Conservation (phyloP, 2,113 vertebrate species). For the Syngnathus typhle region DNA sequence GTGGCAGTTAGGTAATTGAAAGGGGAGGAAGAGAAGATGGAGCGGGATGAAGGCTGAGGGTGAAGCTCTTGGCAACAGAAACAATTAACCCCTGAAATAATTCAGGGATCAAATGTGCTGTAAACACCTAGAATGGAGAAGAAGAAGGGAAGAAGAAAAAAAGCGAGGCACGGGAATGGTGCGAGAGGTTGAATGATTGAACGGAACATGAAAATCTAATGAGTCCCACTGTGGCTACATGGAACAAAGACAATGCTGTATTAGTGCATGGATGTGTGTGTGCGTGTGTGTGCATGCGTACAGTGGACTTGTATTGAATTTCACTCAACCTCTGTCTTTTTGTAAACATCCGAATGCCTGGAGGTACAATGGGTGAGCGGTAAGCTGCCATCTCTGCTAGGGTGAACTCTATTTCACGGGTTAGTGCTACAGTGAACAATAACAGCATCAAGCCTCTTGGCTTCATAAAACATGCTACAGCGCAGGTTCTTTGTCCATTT, state of each 20-base stretch:
- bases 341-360: slow-evolving; percentile 41
- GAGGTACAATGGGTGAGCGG: slow-evolving; percentile 31
- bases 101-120: slow-evolving; percentile 34
- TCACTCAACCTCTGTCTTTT: slow-evolving; percentile 28
- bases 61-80: slow-evolving; percentile 31
- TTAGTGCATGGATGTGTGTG: neutral
- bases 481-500: slow-evolving; percentile 37
- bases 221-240: slow-evolving; percentile 12
- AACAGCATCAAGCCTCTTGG: slow-evolving; percentile 24
- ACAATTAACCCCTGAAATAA: slow-evolving; percentile 49
- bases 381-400: slow-evolving; percentile 43
- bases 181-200: slow-evolving; percentile 16
- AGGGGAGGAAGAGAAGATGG: slow-evolving; percentile 24
- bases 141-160: neutral
- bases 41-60: slow-evolving; percentile 22
- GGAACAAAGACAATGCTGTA: slow-evolving; percentile 3
- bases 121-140: slow-evolving; percentile 28
- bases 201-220: slow-evolving; percentile 29
- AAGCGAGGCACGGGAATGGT: slow-evolving; percentile 5
- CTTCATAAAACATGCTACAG: slow-evolving; percentile 32
- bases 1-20: slow-evolving; percentile 53
- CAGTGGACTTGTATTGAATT: slow-evolving; percentile 19
- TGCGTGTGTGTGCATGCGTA: neutral
- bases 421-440: slow-evolving; percentile 47
- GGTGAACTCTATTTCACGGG: slow-evolving; percentile 66